Base-by-base conservation (phyloP, 2,888 invertebrate species). In the Lepidocyrtoides sp. region DNA sequence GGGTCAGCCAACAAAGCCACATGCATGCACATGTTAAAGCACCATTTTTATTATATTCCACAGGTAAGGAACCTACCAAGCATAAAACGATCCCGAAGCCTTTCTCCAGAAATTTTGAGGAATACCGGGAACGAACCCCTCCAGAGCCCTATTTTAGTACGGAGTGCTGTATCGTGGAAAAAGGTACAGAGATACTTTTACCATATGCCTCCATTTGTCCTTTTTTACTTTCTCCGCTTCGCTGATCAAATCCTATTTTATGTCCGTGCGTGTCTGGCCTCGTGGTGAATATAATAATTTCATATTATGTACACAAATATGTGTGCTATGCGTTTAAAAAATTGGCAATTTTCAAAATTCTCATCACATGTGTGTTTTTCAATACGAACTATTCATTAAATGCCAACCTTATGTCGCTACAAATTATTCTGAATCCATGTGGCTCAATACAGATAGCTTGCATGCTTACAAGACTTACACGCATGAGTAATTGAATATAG, bases 41-140 rank as follows among this genome's bases (percentile, higher is more conserved):
- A 12, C 2, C 60, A 29, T 41, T 36, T 72, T 72, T 72, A 14
- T 72, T 41, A 2, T 44, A 7, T 12, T 32, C 51, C 12, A 44
- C 48, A 87, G 91, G 87, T 91, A 72, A 82, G 86, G 41, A 77
- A 87, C 60, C 75, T 60, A 48, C 51, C 75, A 8, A 83, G 77
- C 48, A 77, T 91, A 12, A 92, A 92, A 85, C 88, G 93, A n/a
- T 88, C 93, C 17, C 54, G 93, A 66, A 93, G 93, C 36, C 90
- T 93, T 54, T 93, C 93, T 51, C 93, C 93, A 32, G 91, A 92
- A 92, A 93, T 93, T n/a, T 84, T 93, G 14, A 66, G 92, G 79
- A 89, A 66, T 36, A 93, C 93, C 8, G 91, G 87, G n/a, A 79
- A 79, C n/a, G 81, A 69, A 26, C 89, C 93, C 4, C 48, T 93